Percentiles rank a stretch among this genome's conserved stretches.
These are phyloP conservation scores for Adelosebastes latens DNA, from an alignment of 2,797 vertebrate genomes.

Conservation along the genomic window DNA sequence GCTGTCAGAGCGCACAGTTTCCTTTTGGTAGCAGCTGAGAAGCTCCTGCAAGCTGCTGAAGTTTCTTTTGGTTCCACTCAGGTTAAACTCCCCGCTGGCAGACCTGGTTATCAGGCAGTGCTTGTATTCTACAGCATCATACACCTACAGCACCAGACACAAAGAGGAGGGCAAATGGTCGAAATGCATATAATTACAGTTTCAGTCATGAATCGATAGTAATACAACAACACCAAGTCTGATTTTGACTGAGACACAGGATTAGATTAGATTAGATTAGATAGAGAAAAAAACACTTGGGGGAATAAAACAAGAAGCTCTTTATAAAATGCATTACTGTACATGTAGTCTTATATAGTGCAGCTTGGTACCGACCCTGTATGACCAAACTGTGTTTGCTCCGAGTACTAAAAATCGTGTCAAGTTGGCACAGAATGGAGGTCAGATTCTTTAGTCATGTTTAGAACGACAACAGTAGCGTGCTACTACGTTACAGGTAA, in stretches of 20 bases:
- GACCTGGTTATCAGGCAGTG: constrained; percentile 95
- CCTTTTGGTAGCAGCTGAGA: constrained; percentile 95
- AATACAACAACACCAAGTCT: neutral
- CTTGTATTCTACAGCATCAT: constrained; percentile 88
- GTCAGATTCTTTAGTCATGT: neutral
- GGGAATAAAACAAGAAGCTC: neutral
- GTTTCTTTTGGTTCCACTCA: constrained; percentile 93
- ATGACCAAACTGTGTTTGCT: neutral
- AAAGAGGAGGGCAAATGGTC: neutral
- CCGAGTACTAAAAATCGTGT: neutral
- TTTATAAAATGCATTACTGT: neutral
- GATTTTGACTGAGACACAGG: neutral
- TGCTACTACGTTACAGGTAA: neutral
- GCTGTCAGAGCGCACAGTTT: constrained; percentile 94
- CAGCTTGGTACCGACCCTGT: neutral
- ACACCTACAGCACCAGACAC: constrained; percentile 58
- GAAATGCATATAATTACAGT: neutral
- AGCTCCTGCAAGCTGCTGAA: constrained; percentile 92
- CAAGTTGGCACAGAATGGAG: neutral
- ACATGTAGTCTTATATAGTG: neutral
- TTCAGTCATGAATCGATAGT: neutral
- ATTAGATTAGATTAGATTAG: neutral
- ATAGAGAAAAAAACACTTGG: neutral
- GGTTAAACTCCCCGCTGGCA: constrained; percentile 88
- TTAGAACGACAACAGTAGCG: neutral